Percentiles rank a stretch among this genome's conserved stretches.
Conservation (phyloP, 1,140 invertebrate genomes). For the Trachelipus rathkii region DNA sequence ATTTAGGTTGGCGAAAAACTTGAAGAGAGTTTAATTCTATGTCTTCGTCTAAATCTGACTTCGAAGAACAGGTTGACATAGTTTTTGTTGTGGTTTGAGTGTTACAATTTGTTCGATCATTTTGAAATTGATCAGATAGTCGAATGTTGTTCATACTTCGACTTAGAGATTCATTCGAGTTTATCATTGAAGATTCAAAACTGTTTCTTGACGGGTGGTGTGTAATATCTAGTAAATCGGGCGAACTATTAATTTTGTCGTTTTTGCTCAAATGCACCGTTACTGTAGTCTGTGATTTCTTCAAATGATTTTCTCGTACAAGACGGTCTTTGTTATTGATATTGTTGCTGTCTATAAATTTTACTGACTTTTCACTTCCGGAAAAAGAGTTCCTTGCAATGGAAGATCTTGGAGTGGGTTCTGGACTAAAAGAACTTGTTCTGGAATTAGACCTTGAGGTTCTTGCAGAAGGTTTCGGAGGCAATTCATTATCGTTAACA, state of each 20-base stretch:
- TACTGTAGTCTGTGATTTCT: neutral
- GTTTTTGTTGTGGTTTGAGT: neutral
- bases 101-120: neutral
- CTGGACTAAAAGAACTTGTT: neutral
- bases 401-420: neutral
- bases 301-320: neutral
- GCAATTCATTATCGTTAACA: neutral
- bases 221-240: neutral
- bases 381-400: neutral
- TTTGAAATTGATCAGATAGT: neutral
- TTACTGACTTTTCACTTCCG: neutral
- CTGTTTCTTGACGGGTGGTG: neutral
- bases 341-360: neutral
- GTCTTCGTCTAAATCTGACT: neutral
- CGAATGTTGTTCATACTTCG: neutral
- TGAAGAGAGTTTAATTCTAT: neutral
- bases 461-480: neutral
- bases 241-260: neutral
- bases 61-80: too few relatives aligned
- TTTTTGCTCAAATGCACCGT: neutral
- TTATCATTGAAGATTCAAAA: neutral
- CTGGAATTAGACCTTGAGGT: neutral
- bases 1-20: slow-evolving; percentile 1
- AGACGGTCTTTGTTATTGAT: neutral
- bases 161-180: neutral